Conservation (phyloP, 1,140 invertebrate species). For the Scaptomyza graminum region DNA sequence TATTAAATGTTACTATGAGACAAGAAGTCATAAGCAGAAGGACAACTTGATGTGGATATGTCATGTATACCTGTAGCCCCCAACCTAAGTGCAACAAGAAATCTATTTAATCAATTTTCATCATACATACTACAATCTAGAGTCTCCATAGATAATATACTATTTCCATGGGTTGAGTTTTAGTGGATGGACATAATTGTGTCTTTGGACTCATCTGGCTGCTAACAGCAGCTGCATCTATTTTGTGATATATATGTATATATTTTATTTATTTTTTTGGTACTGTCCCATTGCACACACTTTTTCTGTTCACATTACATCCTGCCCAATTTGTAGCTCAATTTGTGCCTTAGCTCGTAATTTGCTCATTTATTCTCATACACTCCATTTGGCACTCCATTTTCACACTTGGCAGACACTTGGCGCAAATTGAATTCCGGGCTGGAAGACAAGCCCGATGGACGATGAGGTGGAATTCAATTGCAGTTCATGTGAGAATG, state of each 20-base stretch:
- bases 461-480: constrained; percentile 28
- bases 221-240: constrained; percentile 15
- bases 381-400: constrained; percentile 40
- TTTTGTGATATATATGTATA: not conserved
- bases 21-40: too few relatives aligned
- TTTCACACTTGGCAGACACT: constrained; percentile 39
- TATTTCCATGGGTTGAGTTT: not conserved
- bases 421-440: constrained; percentile 36
- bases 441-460: constrained; percentile 1
- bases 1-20: too few relatives aligned
- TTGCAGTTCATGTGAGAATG: constrained; percentile 46
- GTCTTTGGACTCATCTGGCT: constrained; percentile 10
- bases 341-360: constrained; percentile 36
- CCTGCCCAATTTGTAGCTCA: constrained; percentile 32
- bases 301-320: constrained; percentile 8
- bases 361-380: constrained; percentile 38
- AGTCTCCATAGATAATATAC: too few relatives aligned
- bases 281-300: not conserved
- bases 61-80: too few relatives aligned
- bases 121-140: too few relatives aligned
- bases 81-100: too few relatives aligned
- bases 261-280: not conserved
- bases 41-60: too few relatives aligned
- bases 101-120: too few relatives aligned
- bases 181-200: not conserved